phyloP scores from a whole-genome alignment of 2,113 vertebrate species.

The Mustela nigripes region DNA sequence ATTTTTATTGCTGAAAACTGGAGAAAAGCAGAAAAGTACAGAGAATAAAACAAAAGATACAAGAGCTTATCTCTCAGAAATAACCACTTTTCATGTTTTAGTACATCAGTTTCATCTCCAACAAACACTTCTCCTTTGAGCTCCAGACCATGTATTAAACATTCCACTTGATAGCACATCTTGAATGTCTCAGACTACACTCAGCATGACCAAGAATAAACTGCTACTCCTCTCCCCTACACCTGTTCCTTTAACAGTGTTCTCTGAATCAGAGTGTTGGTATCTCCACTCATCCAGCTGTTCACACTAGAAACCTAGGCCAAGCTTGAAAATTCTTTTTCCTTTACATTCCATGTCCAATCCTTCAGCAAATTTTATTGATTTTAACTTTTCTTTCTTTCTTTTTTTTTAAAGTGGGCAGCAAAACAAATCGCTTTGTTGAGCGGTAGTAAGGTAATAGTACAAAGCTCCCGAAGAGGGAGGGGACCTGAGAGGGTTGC shows the following conservation, averaged over 20 bases:
- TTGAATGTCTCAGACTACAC: not conserved
- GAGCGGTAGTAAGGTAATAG: not conserved
- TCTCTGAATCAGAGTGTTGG: not conserved
- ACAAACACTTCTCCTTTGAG: not conserved
- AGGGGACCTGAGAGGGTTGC: not conserved
- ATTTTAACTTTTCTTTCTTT: not conserved
- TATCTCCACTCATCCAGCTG: not conserved
- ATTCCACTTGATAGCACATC: not conserved
- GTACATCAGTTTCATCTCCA: not conserved
- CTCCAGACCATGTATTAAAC: not conserved
- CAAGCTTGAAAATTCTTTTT: constrained; percentile 13
- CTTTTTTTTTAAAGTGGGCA: not conserved
- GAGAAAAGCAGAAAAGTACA: not conserved
- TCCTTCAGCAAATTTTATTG: not conserved
- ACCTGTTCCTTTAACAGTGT: not conserved
- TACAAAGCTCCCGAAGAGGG: not conserved
- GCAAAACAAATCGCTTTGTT: not conserved
- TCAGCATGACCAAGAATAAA: not conserved
- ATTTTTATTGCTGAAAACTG: not conserved
- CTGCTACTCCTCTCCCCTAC: not conserved
- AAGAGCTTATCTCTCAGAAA: not conserved
- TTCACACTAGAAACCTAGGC: not conserved
- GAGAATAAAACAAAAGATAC: not conserved
- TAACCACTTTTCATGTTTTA: not conserved
- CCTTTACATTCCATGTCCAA: not conserved